Evolutionary conservation across 2,888 invertebrate species (phyloP), one percentile per base, ranked within the genome.

Genomic region (Limnephilus rhombicus): DNA sequence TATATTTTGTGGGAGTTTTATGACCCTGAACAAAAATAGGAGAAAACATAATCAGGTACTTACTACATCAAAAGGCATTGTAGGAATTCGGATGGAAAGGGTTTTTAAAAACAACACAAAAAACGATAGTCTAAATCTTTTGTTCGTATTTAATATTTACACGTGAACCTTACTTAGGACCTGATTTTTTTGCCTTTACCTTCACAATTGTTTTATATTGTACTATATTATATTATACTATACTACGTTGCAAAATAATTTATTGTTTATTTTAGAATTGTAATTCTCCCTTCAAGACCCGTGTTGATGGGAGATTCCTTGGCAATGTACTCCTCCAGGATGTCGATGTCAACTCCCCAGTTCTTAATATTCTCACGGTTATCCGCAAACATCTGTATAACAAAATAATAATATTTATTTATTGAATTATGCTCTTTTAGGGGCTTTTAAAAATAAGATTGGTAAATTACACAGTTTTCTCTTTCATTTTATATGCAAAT

Each of bases 241-340:
- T 15, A 31, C 18, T 18, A 24, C 7, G 1, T 53, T 18, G 18
- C 5, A 18, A 53, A 53, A 53, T 53, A 53, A 90, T 29, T 15
- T 1, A 83, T 34, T 83, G 24, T 13, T 88, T 88, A 88, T 93
- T 95, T 95, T 5, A 96, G 95, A 80, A 96, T 95, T 91, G 95
- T 94, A 91, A 97, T 96, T 93, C 97, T 95, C 31, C 96, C 96
- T 92, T 97, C 97, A 13, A 96, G 94, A 86, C 96, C 97, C 53
- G 95, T 95, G 34, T 95, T 94, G 3, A 97, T 95, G 2, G 96
- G 96, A 37, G 95, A 95, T 94, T 96, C 96, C 53, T 95, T 95
- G 24, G 95, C 94, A 94, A 97, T 95, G 94, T 96, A 97, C 1
- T 95, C 94, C 91, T 95, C 95, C 92, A 97, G 94, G 94, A 96